phyloP scores from a whole-genome alignment of 2,888 invertebrate genomes.

The Aphrophora alni region DNA sequence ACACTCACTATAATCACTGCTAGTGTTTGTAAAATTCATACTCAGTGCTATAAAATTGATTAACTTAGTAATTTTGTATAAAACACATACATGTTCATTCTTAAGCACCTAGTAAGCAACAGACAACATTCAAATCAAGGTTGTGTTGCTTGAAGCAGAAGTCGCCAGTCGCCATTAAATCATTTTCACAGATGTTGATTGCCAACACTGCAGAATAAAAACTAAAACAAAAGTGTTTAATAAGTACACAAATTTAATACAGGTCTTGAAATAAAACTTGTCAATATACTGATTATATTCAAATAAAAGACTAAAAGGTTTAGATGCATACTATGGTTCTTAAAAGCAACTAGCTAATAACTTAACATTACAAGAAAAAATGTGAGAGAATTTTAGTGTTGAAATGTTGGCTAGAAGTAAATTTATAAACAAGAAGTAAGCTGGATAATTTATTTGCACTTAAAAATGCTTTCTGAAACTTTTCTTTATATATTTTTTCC shows the following conservation, averaged over 20 bases:
- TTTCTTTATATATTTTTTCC: neutral
- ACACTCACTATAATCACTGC: neutral
- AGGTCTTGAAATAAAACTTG: neutral
- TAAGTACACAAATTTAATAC: neutral
- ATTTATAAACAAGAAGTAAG: neutral
- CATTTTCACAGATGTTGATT: neutral
- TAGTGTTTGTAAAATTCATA: neutral
- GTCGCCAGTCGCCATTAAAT: neutral
- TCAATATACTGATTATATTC: neutral
- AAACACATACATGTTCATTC: neutral
- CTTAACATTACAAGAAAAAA: neutral
- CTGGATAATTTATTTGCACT: neutral
- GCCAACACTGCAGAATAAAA: neutral
- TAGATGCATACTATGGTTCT: neutral
- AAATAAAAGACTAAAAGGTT: neutral
- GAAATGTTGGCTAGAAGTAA: neutral
- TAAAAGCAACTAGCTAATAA: neutral
- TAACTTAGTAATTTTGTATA: neutral
- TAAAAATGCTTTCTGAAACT: neutral
- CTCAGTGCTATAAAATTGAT: neutral
- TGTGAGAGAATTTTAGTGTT: neutral
- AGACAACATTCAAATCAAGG: neutral
- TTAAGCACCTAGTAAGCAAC: neutral
- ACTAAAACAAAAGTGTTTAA: neutral
- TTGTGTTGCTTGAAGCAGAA: neutral